Percentiles rank a stretch among this genome's conserved stretches.
Evolutionary conservation across 2,113 vertebrate genomes (phyloP).

Genomic region (Alces alces): DNA sequence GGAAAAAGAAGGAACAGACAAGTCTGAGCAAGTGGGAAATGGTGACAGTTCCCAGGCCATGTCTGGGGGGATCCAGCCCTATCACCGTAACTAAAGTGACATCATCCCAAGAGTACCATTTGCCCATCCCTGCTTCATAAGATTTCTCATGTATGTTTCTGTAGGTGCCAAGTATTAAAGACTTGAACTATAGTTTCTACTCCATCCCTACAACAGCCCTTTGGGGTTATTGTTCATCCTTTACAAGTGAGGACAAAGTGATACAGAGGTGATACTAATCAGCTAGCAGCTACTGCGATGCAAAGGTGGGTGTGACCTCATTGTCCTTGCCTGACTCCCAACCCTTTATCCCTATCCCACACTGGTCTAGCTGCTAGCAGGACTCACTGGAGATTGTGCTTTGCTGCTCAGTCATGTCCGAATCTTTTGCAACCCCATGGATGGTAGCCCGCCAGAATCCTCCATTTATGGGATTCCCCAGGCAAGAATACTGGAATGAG

Average conservation of each 20-base stretch:
- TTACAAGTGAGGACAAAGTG: background rate
- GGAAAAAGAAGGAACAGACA: too few species aligned
- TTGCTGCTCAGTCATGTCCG: accelerated
- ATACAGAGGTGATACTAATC: accelerated
- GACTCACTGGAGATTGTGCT: accelerated
- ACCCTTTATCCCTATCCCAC: accelerated
- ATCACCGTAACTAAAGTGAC: accelerated
- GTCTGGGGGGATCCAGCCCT: background rate
- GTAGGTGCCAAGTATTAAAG: background rate
- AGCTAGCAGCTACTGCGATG: accelerated
- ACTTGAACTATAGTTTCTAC: background rate
- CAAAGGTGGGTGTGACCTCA: background rate
- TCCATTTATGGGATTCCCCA: accelerated
- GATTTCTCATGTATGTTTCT: background rate
- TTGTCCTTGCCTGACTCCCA: accelerated
- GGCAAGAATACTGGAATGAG: background rate
- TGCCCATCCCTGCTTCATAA: accelerated
- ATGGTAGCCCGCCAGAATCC: background rate
- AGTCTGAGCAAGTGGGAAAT: accelerated
- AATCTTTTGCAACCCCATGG: background rate
- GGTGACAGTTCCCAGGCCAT: accelerated
- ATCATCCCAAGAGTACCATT: accelerated
- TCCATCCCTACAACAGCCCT: too few species aligned
- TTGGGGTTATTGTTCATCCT: background rate
- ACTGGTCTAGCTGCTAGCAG: accelerated